Base-by-base conservation (phyloP, 2,797 vertebrate genomes). In the Falco rusticolus region DNA sequence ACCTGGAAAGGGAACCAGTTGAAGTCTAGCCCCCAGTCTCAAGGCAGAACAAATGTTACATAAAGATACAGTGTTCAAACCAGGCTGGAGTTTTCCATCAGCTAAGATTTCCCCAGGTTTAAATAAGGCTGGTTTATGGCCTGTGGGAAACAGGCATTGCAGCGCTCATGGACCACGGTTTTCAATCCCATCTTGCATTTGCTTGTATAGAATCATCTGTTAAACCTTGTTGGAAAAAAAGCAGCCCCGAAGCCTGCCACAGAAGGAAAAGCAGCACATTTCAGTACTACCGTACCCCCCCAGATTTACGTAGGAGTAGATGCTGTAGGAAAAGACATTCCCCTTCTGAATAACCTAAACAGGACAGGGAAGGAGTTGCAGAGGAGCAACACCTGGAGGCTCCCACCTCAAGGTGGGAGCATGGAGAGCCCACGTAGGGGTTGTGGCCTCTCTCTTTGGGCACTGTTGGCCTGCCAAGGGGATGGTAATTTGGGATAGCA, bases 101-200 rank as follows among this genome's bases (percentile, higher is more conserved):
- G 54, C 34, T 56, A 76, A 26, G 39, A 6, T 77, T 74, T 31
- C 47, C 34, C 10, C 12, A 37, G 11, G 13, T 68, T 87, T 64
- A 83, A 80, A 64, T 18, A 80, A 64, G 11, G 5, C 50, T 33
- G 13, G 0, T 53, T 78, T 76, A 57, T 13, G 7, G 37, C 28
- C 25, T 85, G 28, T 25, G 37, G 43, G 57, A 63, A 76, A 70
- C 5, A 53, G 10, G 43, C 26, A 80, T 11, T 28, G 16, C 28
- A 39, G 16, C 6, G 25, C n/a, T 50, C 1, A 0, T 1, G 2
- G 34, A 41, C 13, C 31, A 10, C 0, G 0, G 22, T 86, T 94
- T 68, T 71, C 53, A 75, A 29, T 61, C 24, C 19, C n/a, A 15
- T 56, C 57, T 88, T 19, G 1, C 37, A 48, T 13, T 18, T 1